Evolutionary conservation across 2,113 vertebrate genomes (phyloP), one percentile per base, ranked within the genome.

Genomic region (Tapirus terrestris): DNA sequence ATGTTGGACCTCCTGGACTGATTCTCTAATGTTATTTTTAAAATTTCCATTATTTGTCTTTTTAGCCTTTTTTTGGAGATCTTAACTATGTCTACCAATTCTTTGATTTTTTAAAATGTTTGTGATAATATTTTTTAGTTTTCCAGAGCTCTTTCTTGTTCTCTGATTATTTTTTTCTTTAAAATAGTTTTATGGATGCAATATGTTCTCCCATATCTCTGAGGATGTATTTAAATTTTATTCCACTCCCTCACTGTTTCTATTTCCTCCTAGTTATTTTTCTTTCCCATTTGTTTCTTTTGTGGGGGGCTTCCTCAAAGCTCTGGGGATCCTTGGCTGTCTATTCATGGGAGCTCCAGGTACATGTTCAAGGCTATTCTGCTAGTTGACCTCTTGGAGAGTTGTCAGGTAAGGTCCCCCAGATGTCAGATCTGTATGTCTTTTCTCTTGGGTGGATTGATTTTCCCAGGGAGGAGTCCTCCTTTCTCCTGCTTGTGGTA

Each of bases 81-180:
- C n/a, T 36, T 51, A 91, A 21, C 6, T 45, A 56, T 76, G 36
- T 39, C 25, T 84, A 68, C 25, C 67, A 60, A 21, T 81, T 6
- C 29, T 76, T 93, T 53, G 48, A 51, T 81, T 97, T 95, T 43
- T 18, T 0, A 29, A 91, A 70, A 39, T 61, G 13, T 60, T 17
- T 90, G 43, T 67, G 53, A 79, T 70, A 63, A 61, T 73, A 45
- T 91, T 81, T 70, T 51, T 23, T 23, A 45, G 6, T 56, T 94
- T 94, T 65, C 45, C 81, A 67, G 53, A 84, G 43, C 29, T 67
- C 65, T 76, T 63, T 87, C 43, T 88, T 63, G 3, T 82, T 91
- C 60, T 93, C 45, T 77, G 33, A 84, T 70, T 85, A 76, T 76
- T 91, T 76, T 63, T 92, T 65, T 29, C 43, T 87, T 94, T 82